Base-by-base conservation (phyloP, 2,113 vertebrate species). In the Nyctereutes procyonoides region DNA sequence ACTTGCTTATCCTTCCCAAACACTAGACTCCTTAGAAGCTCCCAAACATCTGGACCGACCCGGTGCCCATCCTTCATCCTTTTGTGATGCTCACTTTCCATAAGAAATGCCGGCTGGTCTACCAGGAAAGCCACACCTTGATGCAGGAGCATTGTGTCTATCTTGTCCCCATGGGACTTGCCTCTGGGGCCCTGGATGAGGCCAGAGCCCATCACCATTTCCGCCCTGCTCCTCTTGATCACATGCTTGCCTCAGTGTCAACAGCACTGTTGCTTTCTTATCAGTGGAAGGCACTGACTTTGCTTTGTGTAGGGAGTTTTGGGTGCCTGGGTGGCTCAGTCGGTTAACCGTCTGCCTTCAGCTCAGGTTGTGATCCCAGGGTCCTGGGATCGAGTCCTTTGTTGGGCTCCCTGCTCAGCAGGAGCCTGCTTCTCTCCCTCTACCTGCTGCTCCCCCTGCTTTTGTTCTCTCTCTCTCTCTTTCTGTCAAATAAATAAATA, bases 251-350 rank as follows among this genome's bases (percentile, higher is more conserved):
- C 35, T 94, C 79, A 96, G 56, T 93, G 90, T 98, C 48, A 74
- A 0, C n/a, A 30, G 35, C 15, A 69, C 10, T 73, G 71, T 11
- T 22, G 43, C 48, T 11, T 22, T 55, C 95, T 87, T 92, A 95
- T 17, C 26, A 96, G 51, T 15, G 73, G 62, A 83, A 84, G 30
- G 8, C 63, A 82, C 86, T 95, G 87, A 95, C 38, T n/a, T 97
- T 90, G 30, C 82, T 93, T 95, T 88, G 28, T 91, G 35, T 73
- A 30, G 4, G 71, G 98, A 19, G 92, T 95, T 97, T 97, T 90
- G 20, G 43, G 43, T 1, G 1, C 43, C 43, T 43, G 43, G 43
- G 43, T 43, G 43, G 43, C 43, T 43, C 43, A 43, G 43, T 43
- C 6, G 43, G 43, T 43, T 43, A 43, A 43, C 43, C 43, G 6